Evolutionary conservation across 2,797 vertebrate genomes (phyloP), one percentile per base, ranked within the genome.

Genomic region (Rhinichthys osculus): DNA sequence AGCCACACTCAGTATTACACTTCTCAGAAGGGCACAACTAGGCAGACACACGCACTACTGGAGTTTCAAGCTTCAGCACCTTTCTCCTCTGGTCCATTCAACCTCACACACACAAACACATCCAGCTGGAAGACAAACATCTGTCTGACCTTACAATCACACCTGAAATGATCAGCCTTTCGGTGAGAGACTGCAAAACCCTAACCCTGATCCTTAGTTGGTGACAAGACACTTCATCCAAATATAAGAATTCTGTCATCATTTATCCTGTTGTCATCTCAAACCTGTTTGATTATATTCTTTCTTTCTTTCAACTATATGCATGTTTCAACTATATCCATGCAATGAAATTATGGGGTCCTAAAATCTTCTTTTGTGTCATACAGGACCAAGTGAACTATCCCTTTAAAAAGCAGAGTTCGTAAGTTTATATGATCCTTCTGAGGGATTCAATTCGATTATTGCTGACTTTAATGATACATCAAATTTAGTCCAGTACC

Each of bases 1-100:
- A 85, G 81, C 88, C 86, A 82, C 30, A 85, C 85, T 78, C 73
- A 78, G 81, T 47, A 90, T 89, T 87, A 86, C 84, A 85, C 52
- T 70, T 85, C 83, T 78, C 33, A 78, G 57, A 85, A 87, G 77
- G 40, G 66, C 80, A 84, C 33, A 87, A 52, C 33, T 74, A 90
- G 70, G 87, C 83, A 87, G 74, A 81, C 89, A 81, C 89, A 91
- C 44, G 23, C 87, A 92, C 80, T 85, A 57, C 89, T 87, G 84
- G 84, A 91, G 42, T 78, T 89, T 85, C 87, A 91, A 91, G 88
- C 89, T 42, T 89, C 72, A 30, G 23, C 33, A 78, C 78, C 77
- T 71, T 80, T 69, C 81, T 83, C 17, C 62, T 40, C 38, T 44
- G 76, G 67, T 64, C 27, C 35, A 67, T 52, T 64, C 23, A 69